phyloP scores from a whole-genome alignment of 2,797 vertebrate genomes.

The Phoeniculus purpureus region DNA sequence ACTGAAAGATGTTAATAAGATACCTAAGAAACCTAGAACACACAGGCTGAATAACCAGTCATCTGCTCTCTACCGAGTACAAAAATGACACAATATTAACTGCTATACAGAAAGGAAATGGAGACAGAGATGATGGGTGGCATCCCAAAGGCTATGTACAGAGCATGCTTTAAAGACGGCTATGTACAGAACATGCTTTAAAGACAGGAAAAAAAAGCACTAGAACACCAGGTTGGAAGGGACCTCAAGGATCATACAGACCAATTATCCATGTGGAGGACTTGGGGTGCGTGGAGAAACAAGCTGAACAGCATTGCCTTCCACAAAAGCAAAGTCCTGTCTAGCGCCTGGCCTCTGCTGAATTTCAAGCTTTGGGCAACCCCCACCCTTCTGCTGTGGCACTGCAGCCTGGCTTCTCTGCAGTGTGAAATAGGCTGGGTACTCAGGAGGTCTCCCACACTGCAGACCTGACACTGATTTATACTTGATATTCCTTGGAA shows the following conservation, averaged over 20 bases:
- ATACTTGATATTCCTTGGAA: constrained; percentile 14
- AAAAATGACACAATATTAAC: neutral
- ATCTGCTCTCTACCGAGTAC: neutral
- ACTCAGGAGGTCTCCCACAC: neutral
- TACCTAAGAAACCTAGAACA: neutral
- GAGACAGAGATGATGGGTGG: neutral
- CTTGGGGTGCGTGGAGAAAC: neutral
- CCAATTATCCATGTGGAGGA: neutral
- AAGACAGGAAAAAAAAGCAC: neutral
- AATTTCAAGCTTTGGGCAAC: neutral
- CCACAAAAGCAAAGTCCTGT: neutral
- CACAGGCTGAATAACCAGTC: neutral
- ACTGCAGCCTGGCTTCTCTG: neutral
- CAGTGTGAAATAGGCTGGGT: rapidly evolving
- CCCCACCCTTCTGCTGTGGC: neutral
- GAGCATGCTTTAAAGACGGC: neutral
- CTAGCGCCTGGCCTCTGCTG: neutral
- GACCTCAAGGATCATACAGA: no score
- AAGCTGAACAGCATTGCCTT: neutral
- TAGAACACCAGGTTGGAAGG: no score
- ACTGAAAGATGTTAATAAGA: neutral
- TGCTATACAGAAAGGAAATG: neutral
- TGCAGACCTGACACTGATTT: neutral
- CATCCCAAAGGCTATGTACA: neutral
- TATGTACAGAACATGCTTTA: neutral